These are phyloP conservation scores for Rambutsinella grinnellia DNA, from an alignment of 2,888 invertebrate genomes.

Conservation along the genomic window DNA sequence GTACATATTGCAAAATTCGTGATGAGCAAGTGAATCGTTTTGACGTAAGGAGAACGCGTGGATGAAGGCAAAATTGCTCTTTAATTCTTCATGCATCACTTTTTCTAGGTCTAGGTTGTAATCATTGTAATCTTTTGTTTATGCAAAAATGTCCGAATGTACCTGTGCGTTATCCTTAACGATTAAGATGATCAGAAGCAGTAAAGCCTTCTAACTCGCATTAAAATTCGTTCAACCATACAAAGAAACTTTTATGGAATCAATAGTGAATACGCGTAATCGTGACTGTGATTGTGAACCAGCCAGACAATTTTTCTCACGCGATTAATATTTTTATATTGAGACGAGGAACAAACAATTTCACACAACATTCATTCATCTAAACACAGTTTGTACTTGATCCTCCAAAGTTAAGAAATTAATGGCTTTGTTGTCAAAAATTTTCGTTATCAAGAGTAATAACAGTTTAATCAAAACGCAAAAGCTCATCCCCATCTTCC, in stretches of 20 bases:
- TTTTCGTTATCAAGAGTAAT: not conserved
- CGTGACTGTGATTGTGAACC: not conserved
- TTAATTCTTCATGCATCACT: conserved; percentile 55
- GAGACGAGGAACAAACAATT: conserved; percentile 12
- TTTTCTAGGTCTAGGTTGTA: conserved; percentile 51
- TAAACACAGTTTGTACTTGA: not conserved
- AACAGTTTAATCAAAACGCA: not conserved
- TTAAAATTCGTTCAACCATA: too few relatives aligned
- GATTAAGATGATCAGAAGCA: not conserved
- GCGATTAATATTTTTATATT: not conserved
- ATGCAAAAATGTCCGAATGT: not conserved
- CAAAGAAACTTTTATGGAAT: too few relatives aligned
- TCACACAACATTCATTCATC: conserved; percentile 21
- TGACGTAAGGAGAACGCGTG: conserved; percentile 22
- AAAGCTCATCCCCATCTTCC: not conserved
- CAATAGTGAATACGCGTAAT: too few relatives aligned
- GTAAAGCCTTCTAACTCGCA: not conserved
- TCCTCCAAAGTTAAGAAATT: not conserved
- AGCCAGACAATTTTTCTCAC: not conserved
- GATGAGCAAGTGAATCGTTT: not conserved
- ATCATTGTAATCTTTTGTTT: not conserved
- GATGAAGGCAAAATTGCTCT: conserved; percentile 4
- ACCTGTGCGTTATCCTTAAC: not conserved
- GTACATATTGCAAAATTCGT: conserved; percentile 4
- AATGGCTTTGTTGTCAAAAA: not conserved